phyloP scores from a whole-genome alignment of 2,113 vertebrate genomes.

The Azemiops feae region DNA sequence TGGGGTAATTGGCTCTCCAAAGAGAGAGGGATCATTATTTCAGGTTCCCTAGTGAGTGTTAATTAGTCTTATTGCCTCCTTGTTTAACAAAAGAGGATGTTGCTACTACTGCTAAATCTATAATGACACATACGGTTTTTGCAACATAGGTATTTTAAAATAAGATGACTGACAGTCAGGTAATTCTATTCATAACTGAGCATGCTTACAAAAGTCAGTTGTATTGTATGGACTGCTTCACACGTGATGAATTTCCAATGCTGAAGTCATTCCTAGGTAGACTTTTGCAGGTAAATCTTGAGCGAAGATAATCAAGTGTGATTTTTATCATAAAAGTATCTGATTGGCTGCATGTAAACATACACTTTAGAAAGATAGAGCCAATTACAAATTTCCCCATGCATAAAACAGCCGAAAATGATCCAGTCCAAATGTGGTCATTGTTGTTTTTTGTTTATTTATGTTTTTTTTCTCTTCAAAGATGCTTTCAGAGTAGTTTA shows the following conservation, averaged over 20 bases:
- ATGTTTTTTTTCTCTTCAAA: neutral
- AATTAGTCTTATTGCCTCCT: constrained; percentile 81
- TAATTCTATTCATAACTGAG: constrained; percentile 70
- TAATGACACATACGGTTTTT: constrained; percentile 73
- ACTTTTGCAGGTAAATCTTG: neutral
- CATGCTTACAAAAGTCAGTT: constrained; percentile 45
- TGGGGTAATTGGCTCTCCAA: constrained; percentile 79
- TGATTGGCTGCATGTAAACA: neutral
- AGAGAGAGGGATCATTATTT: constrained; percentile 76
- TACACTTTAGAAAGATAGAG: neutral
- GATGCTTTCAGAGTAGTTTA: neutral
- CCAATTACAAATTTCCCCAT: neutral
- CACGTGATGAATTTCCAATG: neutral
- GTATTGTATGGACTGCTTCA: constrained; percentile 28
- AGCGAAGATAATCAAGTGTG: neutral
- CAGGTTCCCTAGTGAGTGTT: constrained; percentile 76
- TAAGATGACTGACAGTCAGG: constrained; percentile 70
- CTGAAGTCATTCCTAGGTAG: neutral
- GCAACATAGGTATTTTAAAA: constrained; percentile 77
- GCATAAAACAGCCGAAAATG: neutral
- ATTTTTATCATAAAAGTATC: neutral
- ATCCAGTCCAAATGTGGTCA: neutral
- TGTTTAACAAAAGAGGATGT: constrained; percentile 75
- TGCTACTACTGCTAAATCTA: constrained; percentile 74
- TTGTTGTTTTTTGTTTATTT: neutral